Evolutionary conservation across 2,113 vertebrate species (phyloP).

Genomic region (Balaeniceps rex): DNA sequence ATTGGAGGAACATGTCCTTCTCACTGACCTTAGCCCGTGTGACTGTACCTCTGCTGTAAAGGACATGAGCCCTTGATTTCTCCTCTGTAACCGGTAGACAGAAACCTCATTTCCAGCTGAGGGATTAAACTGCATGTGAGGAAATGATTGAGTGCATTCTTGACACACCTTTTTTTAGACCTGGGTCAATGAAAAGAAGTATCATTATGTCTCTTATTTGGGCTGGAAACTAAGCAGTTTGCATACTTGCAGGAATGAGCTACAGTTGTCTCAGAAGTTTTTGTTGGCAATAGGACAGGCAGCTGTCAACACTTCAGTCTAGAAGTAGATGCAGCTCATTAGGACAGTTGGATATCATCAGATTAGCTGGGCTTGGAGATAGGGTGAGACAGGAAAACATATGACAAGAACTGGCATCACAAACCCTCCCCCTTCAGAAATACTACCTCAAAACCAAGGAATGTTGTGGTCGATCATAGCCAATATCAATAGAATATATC

Average conservation of each 20-base stretch:
- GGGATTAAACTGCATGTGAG: not conserved
- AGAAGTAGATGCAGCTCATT: conserved; percentile 55
- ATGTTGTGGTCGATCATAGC: conserved; percentile 6
- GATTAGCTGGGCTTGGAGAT: conserved; percentile 49
- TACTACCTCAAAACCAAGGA: conserved; percentile 59
- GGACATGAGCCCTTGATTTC: not conserved
- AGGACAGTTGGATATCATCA: conserved; percentile 61
- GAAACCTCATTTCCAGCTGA: not conserved
- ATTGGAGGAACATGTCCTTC: conserved; percentile 30
- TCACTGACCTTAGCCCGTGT: not conserved
- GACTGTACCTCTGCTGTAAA: not conserved
- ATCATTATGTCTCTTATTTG: conserved; percentile 25
- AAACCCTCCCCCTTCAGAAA: conserved; percentile 13
- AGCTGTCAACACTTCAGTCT: conserved; percentile 46
- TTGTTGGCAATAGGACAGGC: conserved; percentile 39
- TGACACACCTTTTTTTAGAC: conserved; percentile 3
- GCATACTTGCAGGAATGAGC: conserved; percentile 19
- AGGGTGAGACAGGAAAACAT: conserved; percentile 61
- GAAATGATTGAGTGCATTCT: not conserved
- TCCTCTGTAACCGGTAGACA: not conserved
- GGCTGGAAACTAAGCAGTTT: conserved; percentile 20
- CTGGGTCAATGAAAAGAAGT: conserved; percentile 2
- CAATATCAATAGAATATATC: conserved; percentile 56
- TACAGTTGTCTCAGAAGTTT: conserved; percentile 44
- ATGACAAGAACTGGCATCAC: conserved; percentile 27